A percentile compares a stretch with the other conserved stretches of the same genome.
Evolutionary conservation across 2,888 invertebrate genomes (phyloP).

Genomic region (Melipona beecheii): DNA sequence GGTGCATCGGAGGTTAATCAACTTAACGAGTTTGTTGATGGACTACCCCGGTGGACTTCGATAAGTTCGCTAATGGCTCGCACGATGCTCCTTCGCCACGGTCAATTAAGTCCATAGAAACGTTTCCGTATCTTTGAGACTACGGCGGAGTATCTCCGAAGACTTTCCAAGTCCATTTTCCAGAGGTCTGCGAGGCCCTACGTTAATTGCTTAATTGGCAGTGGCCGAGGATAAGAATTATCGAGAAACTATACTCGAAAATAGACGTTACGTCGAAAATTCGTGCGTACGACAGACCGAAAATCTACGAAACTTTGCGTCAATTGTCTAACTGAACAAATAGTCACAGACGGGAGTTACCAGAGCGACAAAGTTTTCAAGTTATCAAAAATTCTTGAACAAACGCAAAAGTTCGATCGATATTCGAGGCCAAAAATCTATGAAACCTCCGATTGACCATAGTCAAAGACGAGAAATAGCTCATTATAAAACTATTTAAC

Average conservation of each 20-base stretch:
- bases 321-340: too few species aligned
- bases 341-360: too few species aligned
- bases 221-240: slow-evolving; percentile 47
- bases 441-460: background rate
- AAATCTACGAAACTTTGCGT: background rate
- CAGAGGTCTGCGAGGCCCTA: background rate
- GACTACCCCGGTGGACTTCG: slow-evolving; percentile 58
- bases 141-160: slow-evolving; percentile 16
- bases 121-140: slow-evolving; percentile 58
- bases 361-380: too few species aligned
- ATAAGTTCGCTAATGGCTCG: slow-evolving; percentile 63
- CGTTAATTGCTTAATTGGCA: slow-evolving; percentile 58
- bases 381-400: too few species aligned
- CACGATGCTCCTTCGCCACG: slow-evolving; percentile 55
- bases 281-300: background rate
- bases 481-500: background rate
- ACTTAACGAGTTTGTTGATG: slow-evolving; percentile 64
- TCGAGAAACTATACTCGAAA: background rate
- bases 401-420: background rate
- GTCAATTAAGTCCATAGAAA: slow-evolving; percentile 62
- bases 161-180: slow-evolving; percentile 24
- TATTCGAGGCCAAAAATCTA: background rate
- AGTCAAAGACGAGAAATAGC: background rate
- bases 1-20: slow-evolving; percentile 64
- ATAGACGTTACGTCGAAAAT: background rate